These are phyloP conservation scores for Calephelis virginiensis DNA, from an alignment of 1,140 invertebrate genomes.

Conservation along the genomic window DNA sequence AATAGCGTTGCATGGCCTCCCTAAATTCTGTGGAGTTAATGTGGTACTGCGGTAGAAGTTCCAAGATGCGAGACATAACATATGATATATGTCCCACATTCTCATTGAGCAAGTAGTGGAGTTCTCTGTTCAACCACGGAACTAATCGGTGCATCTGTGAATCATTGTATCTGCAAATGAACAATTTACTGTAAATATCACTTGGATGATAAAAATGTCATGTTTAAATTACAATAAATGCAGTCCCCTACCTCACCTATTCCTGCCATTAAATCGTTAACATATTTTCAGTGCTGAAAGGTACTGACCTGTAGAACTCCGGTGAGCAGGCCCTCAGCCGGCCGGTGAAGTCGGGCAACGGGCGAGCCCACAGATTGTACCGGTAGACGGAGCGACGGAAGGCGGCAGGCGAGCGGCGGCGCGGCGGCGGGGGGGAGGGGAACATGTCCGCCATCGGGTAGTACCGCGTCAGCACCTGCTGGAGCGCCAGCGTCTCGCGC, in stretches of 20 bases:
- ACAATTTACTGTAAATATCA: constrained; percentile 24
- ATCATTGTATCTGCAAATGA: constrained; percentile 84
- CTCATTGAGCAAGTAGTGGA: constrained; percentile 84
- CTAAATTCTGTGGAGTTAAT: constrained; percentile 88
- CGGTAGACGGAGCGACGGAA: constrained; percentile 86
- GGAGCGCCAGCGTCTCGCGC: constrained; percentile 75
- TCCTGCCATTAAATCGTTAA: too few relatives aligned
- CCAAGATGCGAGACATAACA: constrained; percentile 84
- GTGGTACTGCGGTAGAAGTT: constrained; percentile 82
- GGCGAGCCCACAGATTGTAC: constrained; percentile 86
- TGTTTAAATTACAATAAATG: not conserved
- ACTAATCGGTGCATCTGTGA: constrained; percentile 88
- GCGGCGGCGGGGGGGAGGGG: constrained; percentile 35
- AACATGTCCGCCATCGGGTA: constrained; percentile 67
- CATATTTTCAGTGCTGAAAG: too few relatives aligned
- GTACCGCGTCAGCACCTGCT: constrained; percentile 75
- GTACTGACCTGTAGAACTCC: constrained; percentile 83
- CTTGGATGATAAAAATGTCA: not conserved
- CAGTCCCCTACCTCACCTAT: too few relatives aligned
- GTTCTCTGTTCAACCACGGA: constrained; percentile 93
- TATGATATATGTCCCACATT: constrained; percentile 81
- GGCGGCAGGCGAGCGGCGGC: constrained; percentile 50
- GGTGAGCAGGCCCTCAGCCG: constrained; percentile 86
- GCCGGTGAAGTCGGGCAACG: constrained; percentile 82
- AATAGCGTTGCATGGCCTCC: constrained; percentile 78